Evolutionary conservation across 2,888 invertebrate species (phyloP).

Genomic region (Conus canariensis): DNA sequence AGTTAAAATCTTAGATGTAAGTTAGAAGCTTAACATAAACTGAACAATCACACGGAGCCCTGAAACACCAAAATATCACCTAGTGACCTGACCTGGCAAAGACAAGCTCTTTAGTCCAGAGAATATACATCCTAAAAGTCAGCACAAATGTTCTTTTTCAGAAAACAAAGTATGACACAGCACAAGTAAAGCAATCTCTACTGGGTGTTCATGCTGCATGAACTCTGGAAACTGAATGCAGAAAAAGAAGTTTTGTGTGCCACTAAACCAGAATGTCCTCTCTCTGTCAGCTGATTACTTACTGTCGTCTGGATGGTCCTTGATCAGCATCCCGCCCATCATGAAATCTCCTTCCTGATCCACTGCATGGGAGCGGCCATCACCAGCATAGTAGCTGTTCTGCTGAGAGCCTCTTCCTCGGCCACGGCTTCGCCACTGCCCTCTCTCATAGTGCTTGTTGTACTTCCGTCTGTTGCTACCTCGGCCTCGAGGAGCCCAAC

Average conservation of each 20-base stretch:
- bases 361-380: not conserved
- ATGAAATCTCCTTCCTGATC: conserved; percentile 54
- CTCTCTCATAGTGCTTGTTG: conserved; percentile 34
- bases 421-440: conserved; percentile 37
- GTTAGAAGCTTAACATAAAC: too few species aligned
- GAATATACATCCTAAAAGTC: too few species aligned
- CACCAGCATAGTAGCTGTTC: conserved; percentile 31
- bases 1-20: too few species aligned
- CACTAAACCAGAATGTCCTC: too few species aligned
- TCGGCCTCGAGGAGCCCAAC: conserved; percentile 52
- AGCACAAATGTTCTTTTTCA: too few species aligned
- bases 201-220: not conserved
- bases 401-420: conserved; percentile 38
- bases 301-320: conserved; percentile 30
- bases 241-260: too few species aligned
- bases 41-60: too few species aligned
- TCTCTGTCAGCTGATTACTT: not conserved
- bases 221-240: not conserved
- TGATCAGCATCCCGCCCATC: conserved; percentile 48
- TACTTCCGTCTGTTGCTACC: conserved; percentile 42
- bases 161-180: too few species aligned
- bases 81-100: too few species aligned
- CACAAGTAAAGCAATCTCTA: not conserved
- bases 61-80: too few species aligned
- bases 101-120: too few species aligned